Conservation (phyloP, 2,113 vertebrate genomes). For the Sigmodon hispidus region DNA sequence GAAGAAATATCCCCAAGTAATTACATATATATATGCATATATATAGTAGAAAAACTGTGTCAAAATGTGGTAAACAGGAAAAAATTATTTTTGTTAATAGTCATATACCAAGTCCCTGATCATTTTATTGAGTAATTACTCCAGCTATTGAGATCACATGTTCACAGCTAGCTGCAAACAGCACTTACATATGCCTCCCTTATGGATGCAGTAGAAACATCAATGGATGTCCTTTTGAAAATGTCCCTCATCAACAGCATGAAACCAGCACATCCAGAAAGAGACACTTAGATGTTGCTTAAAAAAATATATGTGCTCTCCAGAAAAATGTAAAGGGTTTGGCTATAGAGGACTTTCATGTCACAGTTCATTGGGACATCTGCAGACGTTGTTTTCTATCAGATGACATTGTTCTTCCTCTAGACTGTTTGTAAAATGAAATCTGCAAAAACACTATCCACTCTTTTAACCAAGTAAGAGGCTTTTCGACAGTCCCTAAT, state of each 20-base stretch:
- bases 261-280: slow-evolving; percentile 49
- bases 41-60: neutral
- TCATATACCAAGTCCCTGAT: slow-evolving; percentile 55
- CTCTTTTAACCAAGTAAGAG: slow-evolving; percentile 82
- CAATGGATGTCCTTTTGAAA: slow-evolving; percentile 15
- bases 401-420: slow-evolving; percentile 82
- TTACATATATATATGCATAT: neutral
- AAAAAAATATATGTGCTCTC: slow-evolving; percentile 40
- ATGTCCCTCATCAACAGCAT: slow-evolving; percentile 34
- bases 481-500: slow-evolving; percentile 83
- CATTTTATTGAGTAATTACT: slow-evolving; percentile 63
- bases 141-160: slow-evolving; percentile 50
- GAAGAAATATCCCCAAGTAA: slow-evolving; percentile 55
- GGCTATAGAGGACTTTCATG: slow-evolving; percentile 76
- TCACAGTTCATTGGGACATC: slow-evolving; percentile 78
- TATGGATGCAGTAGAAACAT: neutral
- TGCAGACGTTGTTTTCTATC: slow-evolving; percentile 81
- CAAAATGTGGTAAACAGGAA: slow-evolving; percentile 47
- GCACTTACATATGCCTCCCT: neutral
- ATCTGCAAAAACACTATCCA: slow-evolving; percentile 77
- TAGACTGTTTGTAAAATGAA: slow-evolving; percentile 81
- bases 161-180: slow-evolving; percentile 63
- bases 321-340: slow-evolving; percentile 71
- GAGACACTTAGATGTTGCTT: accelerated
- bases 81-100: slow-evolving; percentile 55